Conservation (phyloP, 2,888 invertebrate genomes). For the Andrena bicolor region DNA sequence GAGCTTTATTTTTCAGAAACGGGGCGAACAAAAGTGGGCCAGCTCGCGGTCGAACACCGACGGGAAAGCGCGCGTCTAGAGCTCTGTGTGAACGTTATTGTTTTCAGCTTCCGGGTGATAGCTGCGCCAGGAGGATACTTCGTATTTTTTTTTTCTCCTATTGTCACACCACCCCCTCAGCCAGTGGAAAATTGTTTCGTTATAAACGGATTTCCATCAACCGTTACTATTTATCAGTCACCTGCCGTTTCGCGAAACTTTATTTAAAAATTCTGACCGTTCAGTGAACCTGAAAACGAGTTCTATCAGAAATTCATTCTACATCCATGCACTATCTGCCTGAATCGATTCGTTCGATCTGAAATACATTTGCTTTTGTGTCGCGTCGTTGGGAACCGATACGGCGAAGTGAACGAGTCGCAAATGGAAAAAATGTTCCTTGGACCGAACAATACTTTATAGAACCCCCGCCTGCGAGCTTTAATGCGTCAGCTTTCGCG, state of each 20-base stretch:
- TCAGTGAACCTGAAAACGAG: conserved; percentile 8
- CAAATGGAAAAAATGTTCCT: not conserved
- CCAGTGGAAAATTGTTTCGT: conserved; percentile 6
- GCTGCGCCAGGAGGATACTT: conserved; percentile 2
- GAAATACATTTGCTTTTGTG: not conserved
- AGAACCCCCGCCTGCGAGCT: not conserved
- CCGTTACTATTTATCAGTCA: conserved; percentile 6
- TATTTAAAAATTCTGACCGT: conserved; percentile 9
- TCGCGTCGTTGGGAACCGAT: conserved; percentile 1
- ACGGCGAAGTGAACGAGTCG: not conserved
- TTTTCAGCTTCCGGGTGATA: conserved; percentile 29
- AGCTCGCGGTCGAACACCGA: conserved; percentile 7
- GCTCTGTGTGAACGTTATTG: conserved; percentile 29
- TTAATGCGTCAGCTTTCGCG: conserved; percentile 13
- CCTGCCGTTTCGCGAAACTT: not conserved
- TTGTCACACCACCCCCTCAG: not conserved
- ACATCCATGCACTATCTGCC: not conserved
- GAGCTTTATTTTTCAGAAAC: conserved; percentile 40
- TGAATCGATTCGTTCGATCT: conserved; percentile 3
- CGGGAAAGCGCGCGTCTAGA: not conserved
- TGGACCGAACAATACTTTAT: conserved; percentile 5
- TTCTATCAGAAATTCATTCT: not conserved
- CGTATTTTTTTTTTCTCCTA: not conserved
- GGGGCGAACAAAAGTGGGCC: conserved; percentile 41
- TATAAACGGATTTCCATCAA: conserved; percentile 5